Percentiles rank a stretch among this genome's conserved stretches.
Evolutionary conservation across 2,888 invertebrate genomes (phyloP).

Genomic region (Apamea crenata): DNA sequence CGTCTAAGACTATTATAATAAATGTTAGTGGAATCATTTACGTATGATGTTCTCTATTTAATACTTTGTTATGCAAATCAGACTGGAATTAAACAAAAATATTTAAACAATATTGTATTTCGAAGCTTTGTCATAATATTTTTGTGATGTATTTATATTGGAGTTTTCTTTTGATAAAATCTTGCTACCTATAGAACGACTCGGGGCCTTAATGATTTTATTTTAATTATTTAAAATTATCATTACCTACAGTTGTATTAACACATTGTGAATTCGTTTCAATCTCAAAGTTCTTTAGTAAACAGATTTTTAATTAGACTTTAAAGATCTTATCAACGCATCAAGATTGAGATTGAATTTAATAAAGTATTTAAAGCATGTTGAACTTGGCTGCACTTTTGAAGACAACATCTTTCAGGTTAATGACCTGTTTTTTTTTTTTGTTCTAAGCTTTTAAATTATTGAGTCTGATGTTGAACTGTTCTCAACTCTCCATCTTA

Average conservation of each 20-base stretch:
- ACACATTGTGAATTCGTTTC: not conserved
- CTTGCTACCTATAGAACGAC: not conserved
- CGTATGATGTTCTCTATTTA: not conserved
- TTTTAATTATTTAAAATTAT: not conserved
- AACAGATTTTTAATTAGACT: not conserved
- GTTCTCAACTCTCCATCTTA: not conserved
- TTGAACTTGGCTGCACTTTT: slow-evolving; percentile 28
- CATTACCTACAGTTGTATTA: not conserved
- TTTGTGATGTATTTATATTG: not conserved
- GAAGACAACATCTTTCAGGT: slow-evolving; percentile 21
- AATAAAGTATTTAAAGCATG: slow-evolving; percentile 11
- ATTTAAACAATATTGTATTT: slow-evolving; percentile 10
- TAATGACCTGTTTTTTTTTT: slow-evolving; percentile 14
- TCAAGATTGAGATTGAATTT: slow-evolving; percentile 26
- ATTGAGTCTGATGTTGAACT: not conserved
- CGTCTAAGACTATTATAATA: not conserved
- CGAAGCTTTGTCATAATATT: slow-evolving; percentile 12
- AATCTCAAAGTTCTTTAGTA: slow-evolving; percentile 20
- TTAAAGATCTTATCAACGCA: slow-evolving; percentile 25
- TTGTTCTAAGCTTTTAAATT: not conserved
- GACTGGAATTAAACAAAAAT: slow-evolving; percentile 9
- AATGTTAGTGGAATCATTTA: not conserved
- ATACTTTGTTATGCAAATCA: not conserved
- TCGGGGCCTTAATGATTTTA: not conserved
- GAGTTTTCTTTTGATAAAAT: not conserved